Conservation (phyloP, 1,140 invertebrate genomes). For the Microvelia longipes region DNA sequence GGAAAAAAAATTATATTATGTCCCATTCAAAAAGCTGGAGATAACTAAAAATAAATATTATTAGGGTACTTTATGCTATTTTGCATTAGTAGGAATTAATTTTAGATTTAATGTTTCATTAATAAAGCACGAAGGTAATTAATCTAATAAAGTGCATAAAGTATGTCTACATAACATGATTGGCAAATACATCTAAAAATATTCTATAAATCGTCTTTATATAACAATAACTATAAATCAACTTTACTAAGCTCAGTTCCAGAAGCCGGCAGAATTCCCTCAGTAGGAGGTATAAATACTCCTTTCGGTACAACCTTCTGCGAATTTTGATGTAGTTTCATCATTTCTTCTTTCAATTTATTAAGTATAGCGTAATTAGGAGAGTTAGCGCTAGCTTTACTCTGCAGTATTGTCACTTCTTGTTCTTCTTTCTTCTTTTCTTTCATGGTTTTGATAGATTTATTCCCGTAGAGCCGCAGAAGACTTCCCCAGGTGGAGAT, state of each 20-base stretch:
- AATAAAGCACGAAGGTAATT: background rate
- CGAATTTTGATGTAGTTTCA: slow-evolving; percentile 43
- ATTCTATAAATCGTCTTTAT: too few species aligned
- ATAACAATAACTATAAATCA: slow-evolving; percentile 12
- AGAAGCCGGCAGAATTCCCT: slow-evolving; percentile 8
- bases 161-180: background rate
- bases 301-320: slow-evolving; percentile 12
- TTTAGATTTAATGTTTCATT: background rate
- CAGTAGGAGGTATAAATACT: slow-evolving; percentile 14
- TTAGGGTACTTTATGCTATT: too few species aligned
- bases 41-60: too few species aligned
- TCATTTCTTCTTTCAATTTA: slow-evolving; percentile 79
- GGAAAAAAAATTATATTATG: too few species aligned
- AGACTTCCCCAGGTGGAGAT: slow-evolving; percentile 90
- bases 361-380: slow-evolving; percentile 87
- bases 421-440: slow-evolving; percentile 90
- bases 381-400: slow-evolving; percentile 74
- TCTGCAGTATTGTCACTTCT: slow-evolving; percentile 80
- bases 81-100: too few species aligned
- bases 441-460: slow-evolving; percentile 79
- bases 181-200: too few species aligned
- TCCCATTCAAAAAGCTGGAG: too few species aligned
- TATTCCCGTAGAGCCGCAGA: slow-evolving; percentile 79
- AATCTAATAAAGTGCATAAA: background rate
- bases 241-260: slow-evolving; percentile 15